A percentile compares a stretch with the other conserved stretches of the same genome.
These are phyloP conservation scores for Dromaius novaehollandiae DNA, from an alignment of 2,113 vertebrate species.

Conservation along the genomic window DNA sequence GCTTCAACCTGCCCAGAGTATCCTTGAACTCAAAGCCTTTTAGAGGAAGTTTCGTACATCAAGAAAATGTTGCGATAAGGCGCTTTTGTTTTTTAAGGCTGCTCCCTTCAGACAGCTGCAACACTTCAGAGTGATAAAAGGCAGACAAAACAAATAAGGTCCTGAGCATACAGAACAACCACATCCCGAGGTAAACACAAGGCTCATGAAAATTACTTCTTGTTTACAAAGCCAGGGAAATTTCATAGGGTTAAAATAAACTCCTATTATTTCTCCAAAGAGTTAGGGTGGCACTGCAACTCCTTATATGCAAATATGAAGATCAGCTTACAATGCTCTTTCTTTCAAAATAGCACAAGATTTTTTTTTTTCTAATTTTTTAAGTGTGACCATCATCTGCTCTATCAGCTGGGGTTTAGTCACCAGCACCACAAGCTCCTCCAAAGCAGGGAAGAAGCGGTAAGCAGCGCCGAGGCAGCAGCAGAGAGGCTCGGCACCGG, in stretches of 20 bases:
- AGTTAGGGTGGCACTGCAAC: neutral
- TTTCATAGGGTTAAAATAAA: neutral
- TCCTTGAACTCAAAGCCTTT: neutral
- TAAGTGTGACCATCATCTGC: fast-evolving
- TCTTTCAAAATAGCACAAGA: neutral
- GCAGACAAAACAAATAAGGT: fast-evolving
- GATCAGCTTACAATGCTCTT: neutral
- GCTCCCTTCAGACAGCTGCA: fast-evolving
- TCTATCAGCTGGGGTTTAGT: neutral
- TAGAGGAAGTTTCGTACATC: neutral
- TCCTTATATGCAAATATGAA: neutral
- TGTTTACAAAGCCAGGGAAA: neutral
- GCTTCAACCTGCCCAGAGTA: neutral
- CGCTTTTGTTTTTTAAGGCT: neutral
- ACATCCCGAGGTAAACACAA: fast-evolving
- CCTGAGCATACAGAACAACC: neutral
- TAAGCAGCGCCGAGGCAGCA: too few species aligned
- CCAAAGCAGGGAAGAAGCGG: neutral
- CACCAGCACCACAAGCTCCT: neutral
- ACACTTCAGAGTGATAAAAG: fast-evolving
- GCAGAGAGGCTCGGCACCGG: too few species aligned
- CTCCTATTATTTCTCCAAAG: neutral
- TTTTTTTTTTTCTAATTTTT: too few species aligned
- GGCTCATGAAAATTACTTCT: fast-evolving
- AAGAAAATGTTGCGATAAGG: neutral